Evolutionary conservation across 2,113 vertebrate genomes (phyloP).

Genomic region (Dendropsophus ebraccatus): DNA sequence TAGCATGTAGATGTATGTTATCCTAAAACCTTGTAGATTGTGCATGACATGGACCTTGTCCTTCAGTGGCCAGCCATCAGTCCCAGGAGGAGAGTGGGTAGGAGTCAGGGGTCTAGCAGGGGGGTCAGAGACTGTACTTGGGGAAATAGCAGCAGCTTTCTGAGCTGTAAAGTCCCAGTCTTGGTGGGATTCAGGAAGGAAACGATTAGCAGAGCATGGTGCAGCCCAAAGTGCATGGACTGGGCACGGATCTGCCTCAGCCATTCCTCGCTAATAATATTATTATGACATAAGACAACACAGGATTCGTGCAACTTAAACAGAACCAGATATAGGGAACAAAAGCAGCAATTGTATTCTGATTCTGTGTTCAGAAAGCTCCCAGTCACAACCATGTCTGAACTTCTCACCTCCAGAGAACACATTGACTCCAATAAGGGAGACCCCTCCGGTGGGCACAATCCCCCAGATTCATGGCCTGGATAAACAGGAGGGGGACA

Average conservation of each 20-base stretch:
- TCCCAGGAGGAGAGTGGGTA: not conserved
- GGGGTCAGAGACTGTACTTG: not conserved
- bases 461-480: constrained; percentile 61
- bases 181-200: constrained; percentile 53
- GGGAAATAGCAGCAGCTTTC: not conserved
- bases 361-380: constrained; percentile 59
- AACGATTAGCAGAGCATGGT: constrained; percentile 52
- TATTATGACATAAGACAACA: constrained; percentile 60
- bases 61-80: too few relatives aligned
- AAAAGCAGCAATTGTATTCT: constrained; percentile 35
- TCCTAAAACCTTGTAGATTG: not conserved
- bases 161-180: constrained; percentile 22
- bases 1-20: too few relatives aligned
- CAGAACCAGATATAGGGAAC: constrained; percentile 55
- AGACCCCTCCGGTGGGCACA: constrained; percentile 58
- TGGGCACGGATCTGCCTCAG: constrained; percentile 36
- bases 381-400: constrained; percentile 54
- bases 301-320: constrained; percentile 47
- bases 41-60: not conserved
- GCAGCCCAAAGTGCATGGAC: constrained; percentile 34
- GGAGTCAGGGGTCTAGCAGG: not conserved
- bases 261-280: constrained; percentile 58
- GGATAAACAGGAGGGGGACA: constrained; percentile 51
- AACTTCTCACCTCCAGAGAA: constrained; percentile 61
- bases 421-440: constrained; percentile 48